A percentile compares a stretch with the other conserved stretches of the same genome.
phyloP scores from a whole-genome alignment of 2,113 vertebrate species.

The Syngnathus floridae region DNA sequence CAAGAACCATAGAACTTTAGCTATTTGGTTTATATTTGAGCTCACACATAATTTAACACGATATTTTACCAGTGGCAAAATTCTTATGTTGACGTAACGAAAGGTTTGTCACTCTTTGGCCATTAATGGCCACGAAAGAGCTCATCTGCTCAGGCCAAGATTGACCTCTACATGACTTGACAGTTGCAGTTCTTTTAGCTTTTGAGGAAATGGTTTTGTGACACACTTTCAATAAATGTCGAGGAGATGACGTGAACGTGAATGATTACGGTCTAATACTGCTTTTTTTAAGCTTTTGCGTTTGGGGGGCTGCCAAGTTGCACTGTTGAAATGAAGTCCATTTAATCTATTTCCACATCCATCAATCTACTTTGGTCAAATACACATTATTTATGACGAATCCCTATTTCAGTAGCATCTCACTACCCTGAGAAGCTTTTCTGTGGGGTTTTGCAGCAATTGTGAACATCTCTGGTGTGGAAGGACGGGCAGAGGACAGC shows the following conservation, averaged over 20 bases:
- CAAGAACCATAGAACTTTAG: not conserved
- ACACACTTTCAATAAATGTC: not conserved
- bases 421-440: not conserved
- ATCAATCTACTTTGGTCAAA: constrained; percentile 1
- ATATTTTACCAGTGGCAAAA: not conserved
- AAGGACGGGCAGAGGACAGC: constrained; percentile 31
- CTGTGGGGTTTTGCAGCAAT: not conserved
- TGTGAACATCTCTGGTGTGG: constrained; percentile 24
- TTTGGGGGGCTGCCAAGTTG: constrained; percentile 31
- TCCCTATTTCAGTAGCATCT: not conserved
- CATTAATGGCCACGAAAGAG: not conserved
- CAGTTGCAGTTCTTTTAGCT: constrained; percentile 22
- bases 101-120: not conserved
- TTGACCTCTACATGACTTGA: constrained; percentile 29
- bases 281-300: constrained; percentile 34
- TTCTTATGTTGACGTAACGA: not conserved
- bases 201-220: constrained; percentile 31
- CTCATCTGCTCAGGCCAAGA: constrained; percentile 1
- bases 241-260: constrained; percentile 1
- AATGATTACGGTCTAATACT: constrained; percentile 45
- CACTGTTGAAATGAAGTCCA: constrained; percentile 42
- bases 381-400: not conserved
- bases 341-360: constrained; percentile 17
- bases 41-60: not conserved
- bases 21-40: not conserved